These are phyloP conservation scores for Megalops atlanticus DNA, from an alignment of 2,113 vertebrate genomes.

Conservation along the genomic window DNA sequence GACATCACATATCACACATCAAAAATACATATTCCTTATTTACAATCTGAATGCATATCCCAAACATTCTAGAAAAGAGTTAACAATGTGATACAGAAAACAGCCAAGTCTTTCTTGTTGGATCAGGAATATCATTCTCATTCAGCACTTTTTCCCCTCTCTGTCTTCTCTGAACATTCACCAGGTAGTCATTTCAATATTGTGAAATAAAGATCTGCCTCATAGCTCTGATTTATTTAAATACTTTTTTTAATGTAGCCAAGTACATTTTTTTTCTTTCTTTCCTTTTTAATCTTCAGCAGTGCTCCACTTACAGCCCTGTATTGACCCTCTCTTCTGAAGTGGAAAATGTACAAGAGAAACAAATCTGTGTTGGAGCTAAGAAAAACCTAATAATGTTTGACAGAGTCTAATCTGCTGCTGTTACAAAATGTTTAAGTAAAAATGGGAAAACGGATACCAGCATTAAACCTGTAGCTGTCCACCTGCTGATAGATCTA, in stretches of 20 bases:
- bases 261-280: slow-evolving; percentile 4
- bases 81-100: slow-evolving; percentile 9
- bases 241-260: slow-evolving; percentile 12
- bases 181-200: slow-evolving; percentile 15
- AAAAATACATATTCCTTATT: slow-evolving; percentile 17
- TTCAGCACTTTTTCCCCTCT: not conserved
- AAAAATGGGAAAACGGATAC: slow-evolving; percentile 32
- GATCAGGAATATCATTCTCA: slow-evolving; percentile 5
- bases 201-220: not conserved
- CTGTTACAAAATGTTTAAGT: slow-evolving; percentile 41
- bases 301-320: slow-evolving; percentile 28
- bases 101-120: slow-evolving; percentile 6
- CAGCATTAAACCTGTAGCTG: slow-evolving; percentile 25
- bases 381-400: slow-evolving; percentile 42
- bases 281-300: slow-evolving; percentile 20
- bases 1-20: no score
- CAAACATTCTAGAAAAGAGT: slow-evolving; percentile 8
- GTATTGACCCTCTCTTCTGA: slow-evolving; percentile 51
- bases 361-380: slow-evolving; percentile 42
- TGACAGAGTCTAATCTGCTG: slow-evolving; percentile 50
- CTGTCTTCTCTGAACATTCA: slow-evolving; percentile 20
- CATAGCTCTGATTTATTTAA: slow-evolving; percentile 12
- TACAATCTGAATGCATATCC: slow-evolving; percentile 13
- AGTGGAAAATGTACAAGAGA: slow-evolving; percentile 54
- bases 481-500: slow-evolving; percentile 20